These are phyloP conservation scores for Eulemur coronatus DNA, from an alignment of 2,797 vertebrate genomes.

Conservation along the genomic window DNA sequence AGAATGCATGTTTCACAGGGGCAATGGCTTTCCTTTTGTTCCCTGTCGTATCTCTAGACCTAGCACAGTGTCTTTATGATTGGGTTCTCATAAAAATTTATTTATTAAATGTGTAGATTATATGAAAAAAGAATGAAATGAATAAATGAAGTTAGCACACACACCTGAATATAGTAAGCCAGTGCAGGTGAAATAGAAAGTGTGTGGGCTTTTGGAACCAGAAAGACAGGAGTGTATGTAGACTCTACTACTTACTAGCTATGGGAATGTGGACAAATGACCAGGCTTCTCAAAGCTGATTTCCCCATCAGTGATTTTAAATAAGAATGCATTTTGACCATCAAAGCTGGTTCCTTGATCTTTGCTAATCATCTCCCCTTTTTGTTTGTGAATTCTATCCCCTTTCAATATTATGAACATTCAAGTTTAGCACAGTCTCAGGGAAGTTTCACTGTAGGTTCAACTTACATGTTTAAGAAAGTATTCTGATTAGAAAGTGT, in stretches of 20 bases:
- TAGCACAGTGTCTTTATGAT: not conserved
- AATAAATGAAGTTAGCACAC: not conserved
- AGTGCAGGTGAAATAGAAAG: not conserved
- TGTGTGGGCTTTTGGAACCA: not conserved
- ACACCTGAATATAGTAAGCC: not conserved
- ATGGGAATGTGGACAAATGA: not conserved
- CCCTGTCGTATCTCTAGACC: not conserved
- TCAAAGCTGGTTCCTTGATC: not conserved
- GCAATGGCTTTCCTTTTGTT: not conserved
- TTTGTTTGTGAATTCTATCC: not conserved
- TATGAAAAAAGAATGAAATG: not conserved
- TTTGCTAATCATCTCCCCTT: not conserved
- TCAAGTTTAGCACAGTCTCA: not conserved
- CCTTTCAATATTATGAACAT: not conserved
- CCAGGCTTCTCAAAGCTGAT: not conserved
- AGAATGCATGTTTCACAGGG: not conserved
- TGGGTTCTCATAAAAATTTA: not conserved
- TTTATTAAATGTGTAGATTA: not conserved
- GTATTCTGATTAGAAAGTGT: not conserved
- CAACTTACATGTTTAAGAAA: not conserved
- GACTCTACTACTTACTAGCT: no score
- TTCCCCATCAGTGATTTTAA: not conserved
- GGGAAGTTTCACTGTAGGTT: not conserved
- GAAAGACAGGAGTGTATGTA: not conserved
- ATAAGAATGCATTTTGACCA: not conserved